These are phyloP conservation scores for Papilio machaon DNA, from an alignment of 1,140 invertebrate species.

Conservation along the genomic window DNA sequence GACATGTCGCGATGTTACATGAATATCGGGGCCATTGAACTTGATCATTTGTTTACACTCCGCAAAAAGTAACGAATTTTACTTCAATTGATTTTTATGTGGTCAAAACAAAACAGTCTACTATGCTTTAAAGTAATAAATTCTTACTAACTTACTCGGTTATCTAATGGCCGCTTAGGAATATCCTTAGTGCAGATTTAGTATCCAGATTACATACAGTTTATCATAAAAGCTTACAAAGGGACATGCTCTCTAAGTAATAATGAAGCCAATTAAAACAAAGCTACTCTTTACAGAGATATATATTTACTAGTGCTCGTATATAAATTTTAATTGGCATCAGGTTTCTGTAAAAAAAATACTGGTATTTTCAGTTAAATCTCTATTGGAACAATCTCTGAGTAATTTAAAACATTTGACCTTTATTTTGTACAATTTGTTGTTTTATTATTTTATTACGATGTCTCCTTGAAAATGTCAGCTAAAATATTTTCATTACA, in stretches of 20 bases:
- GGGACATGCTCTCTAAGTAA: background rate
- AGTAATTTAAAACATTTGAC: background rate
- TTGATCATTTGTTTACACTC: background rate
- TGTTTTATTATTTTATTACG: background rate
- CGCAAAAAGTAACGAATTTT: background rate
- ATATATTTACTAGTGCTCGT: background rate
- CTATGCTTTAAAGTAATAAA: background rate
- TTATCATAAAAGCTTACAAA: background rate
- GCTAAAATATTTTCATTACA: background rate
- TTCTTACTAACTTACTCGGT: background rate
- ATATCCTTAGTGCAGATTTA: too few species aligned
- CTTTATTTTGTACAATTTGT: background rate
- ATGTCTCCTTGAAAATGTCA: background rate
- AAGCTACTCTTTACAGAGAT: background rate
- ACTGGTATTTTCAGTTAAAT: background rate
- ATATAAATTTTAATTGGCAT: background rate
- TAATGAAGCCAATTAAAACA: background rate
- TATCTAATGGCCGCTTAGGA: too few species aligned
- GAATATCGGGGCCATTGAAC: background rate
- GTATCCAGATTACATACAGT: background rate
- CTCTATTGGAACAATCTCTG: background rate
- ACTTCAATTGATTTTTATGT: background rate
- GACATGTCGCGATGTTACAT: background rate
- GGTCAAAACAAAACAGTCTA: background rate
- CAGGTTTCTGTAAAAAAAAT: background rate